Evolutionary conservation across 1,140 invertebrate species (phyloP).

Genomic region (Amyelois transitella): DNA sequence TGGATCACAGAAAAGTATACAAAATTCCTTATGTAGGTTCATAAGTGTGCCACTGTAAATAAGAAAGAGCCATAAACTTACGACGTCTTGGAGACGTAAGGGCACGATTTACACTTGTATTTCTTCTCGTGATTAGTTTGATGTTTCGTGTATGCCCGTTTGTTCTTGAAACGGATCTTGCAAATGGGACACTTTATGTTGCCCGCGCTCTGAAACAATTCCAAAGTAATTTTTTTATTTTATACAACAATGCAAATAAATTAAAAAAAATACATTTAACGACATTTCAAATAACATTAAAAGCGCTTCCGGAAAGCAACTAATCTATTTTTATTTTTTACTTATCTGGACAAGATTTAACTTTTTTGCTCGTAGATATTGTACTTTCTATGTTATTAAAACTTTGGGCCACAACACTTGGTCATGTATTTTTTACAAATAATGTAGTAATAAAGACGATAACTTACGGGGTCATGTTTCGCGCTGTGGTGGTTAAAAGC

Average conservation of each 20-base stretch:
- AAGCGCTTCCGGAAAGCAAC: background rate
- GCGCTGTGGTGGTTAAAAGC: conserved; percentile 50
- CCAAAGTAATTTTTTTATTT: too few species aligned
- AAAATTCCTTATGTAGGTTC: too few species aligned
- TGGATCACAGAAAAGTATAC: too few species aligned
- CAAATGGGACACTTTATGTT: conserved; percentile 49
- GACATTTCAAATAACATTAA: background rate
- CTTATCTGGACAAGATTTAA: background rate
- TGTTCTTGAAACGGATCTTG: conserved; percentile 51
- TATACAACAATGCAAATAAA: too few species aligned
- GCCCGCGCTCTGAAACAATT: conserved; percentile 39
- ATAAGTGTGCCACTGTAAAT: too few species aligned
- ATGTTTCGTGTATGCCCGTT: conserved; percentile 45
- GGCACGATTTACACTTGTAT: conserved; percentile 51
- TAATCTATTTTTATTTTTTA: background rate
- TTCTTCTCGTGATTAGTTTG: conserved; percentile 53
- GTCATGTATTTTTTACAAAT: background rate
- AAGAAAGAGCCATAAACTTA: too few species aligned
- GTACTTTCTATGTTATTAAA: background rate
- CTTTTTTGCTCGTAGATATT: background rate
- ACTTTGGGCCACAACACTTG: background rate
- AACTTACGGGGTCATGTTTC: conserved; percentile 54
- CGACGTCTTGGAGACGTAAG: conserved; percentile 52
- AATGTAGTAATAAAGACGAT: background rate
- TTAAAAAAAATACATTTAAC: background rate